Evolutionary conservation across 2,797 vertebrate genomes (phyloP).

Genomic region (Artibeus lituratus): DNA sequence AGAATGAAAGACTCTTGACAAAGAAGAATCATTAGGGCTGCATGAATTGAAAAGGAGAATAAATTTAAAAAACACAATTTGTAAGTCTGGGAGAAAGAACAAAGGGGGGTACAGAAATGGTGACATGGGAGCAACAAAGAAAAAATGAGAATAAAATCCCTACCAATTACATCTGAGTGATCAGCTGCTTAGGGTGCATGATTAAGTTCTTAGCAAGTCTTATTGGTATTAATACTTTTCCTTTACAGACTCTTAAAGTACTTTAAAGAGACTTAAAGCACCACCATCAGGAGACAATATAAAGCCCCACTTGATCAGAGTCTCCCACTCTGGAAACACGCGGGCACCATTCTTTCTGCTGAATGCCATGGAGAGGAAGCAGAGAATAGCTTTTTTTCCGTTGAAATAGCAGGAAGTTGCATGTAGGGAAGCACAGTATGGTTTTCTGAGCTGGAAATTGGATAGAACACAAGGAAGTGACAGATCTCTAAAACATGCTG

Average conservation of each 20-base stretch:
- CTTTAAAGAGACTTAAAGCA: constrained; percentile 20
- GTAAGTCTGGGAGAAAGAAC: neutral
- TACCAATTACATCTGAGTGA: neutral
- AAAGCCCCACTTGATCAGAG: neutral
- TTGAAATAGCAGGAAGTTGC: neutral
- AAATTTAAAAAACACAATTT: neutral
- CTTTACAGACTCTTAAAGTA: neutral
- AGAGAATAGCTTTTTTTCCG: neutral
- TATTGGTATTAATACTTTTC: neutral
- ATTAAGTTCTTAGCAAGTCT: neutral
- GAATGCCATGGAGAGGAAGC: neutral
- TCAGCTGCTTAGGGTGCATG: neutral
- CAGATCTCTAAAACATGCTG: neutral
- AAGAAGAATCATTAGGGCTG: neutral
- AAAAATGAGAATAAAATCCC: neutral
- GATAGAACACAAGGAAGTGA: neutral
- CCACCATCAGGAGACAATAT: neutral
- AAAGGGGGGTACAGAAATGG: neutral
- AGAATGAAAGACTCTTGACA: neutral
- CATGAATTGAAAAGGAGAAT: neutral
- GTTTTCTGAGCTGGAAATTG: neutral
- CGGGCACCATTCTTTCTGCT: neutral
- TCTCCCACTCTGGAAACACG: neutral
- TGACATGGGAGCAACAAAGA: neutral
- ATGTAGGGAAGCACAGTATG: neutral